Base-by-base conservation (phyloP, 2,113 vertebrate genomes). In the Gopherus flavomarginatus region DNA sequence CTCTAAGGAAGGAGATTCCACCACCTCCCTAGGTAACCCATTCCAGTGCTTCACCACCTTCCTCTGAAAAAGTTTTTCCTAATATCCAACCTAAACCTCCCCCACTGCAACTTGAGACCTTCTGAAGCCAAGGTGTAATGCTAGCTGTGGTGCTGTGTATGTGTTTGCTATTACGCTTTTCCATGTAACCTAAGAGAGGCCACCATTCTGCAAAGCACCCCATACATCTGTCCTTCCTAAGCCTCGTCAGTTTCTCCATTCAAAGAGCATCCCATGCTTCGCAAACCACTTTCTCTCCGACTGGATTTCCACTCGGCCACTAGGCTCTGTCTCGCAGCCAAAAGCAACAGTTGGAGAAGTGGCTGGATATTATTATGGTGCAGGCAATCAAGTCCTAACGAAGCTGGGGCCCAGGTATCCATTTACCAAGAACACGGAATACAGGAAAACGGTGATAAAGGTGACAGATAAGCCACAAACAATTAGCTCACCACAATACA, bases 321-420 rank as follows among this genome's bases (percentile, higher is more conserved):
- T 2, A 9, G 38, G 50, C 75, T 92, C 90, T 42, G 90, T 82
- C 83, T 52, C 4, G 42, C 80, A 91, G 89, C 88, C 90, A 95
- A 80, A 75, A 53, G 77, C 90, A 88, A 78, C 85, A 90, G 50
- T 47, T 1, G 3, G 80, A 89, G 50, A 82, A 87, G 62, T 65
- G 81, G 88, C 57, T 90, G 89, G 84, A 8, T 88, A 57, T 83
- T 79, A 87, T 59, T 57, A 87, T 14, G 86, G 65, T 47, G 62
- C 56, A 86, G 81, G 86, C 57, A 69, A 27, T 38, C 93, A 90
- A 77, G 62, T 24, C 89, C 84, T 91, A 86, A 89, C 9, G 77
- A 88, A 86, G 21, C 84, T 38, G 87, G 80, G 56, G 47, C 82
- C 72, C 8, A 9, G 47, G 21, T 49, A n/a, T 69, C 80, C 44